phyloP scores from a whole-genome alignment of 1,140 invertebrate genomes.

The Cataglyphis hispanica region DNA sequence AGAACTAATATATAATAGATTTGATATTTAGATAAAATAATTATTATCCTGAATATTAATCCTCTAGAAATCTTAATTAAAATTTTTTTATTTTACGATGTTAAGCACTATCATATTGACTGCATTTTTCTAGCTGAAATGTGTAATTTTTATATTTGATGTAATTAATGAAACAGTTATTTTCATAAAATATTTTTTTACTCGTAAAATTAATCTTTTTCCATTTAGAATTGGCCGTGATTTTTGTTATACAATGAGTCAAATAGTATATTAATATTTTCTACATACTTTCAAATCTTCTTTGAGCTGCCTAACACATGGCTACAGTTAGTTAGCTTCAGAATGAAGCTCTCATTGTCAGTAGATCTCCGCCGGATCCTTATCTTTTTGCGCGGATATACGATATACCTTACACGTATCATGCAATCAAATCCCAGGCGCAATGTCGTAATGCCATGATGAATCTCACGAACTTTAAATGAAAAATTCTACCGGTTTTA shows the following conservation, averaged over 20 bases:
- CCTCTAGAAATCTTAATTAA: background rate
- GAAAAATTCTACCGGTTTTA: conserved; percentile 37
- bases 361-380: conserved; percentile 24
- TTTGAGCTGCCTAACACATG: conserved; percentile 7
- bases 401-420: conserved; percentile 39
- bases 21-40: background rate
- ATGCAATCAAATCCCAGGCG: background rate
- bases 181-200: background rate
- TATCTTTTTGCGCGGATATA: conserved; percentile 37
- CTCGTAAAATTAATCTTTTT: background rate
- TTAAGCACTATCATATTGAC: too few species aligned
- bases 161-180: background rate
- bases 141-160: background rate
- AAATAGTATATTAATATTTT: conserved; percentile 35
- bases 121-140: background rate
- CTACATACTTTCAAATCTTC: conserved; percentile 54
- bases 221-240: background rate
- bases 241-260: conserved; percentile 20
- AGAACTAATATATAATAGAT: too few species aligned
- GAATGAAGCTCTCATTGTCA: background rate
- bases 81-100: too few species aligned
- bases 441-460: conserved; percentile 19
- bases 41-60: background rate
- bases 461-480: conserved; percentile 7
- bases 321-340: background rate